Conservation (phyloP, 2,797 vertebrate species). For the Oryzias sinensis region DNA sequence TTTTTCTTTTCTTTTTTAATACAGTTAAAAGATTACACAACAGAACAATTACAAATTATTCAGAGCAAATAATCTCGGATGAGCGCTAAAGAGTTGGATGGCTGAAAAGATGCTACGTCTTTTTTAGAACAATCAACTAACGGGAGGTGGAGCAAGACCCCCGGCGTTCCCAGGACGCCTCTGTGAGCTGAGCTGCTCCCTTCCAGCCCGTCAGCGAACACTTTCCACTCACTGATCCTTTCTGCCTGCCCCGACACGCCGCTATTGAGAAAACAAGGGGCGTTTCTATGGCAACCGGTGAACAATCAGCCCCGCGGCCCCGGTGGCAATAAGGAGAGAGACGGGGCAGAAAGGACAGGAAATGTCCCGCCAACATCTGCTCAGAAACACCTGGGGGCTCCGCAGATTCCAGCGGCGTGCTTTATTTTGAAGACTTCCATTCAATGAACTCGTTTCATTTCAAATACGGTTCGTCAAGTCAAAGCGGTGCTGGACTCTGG, state of each 20-base stretch:
- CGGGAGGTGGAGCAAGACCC: slow-evolving; percentile 3
- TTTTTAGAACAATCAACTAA: neutral
- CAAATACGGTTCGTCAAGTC: no score
- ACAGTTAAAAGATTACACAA: no score
- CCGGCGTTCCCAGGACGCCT: slow-evolving; percentile 9
- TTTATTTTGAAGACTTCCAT: no score
- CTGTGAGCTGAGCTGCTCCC: slow-evolving; percentile 21
- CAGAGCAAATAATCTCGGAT: neutral
- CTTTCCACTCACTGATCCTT: slow-evolving; percentile 50
- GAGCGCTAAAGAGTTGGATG: neutral
- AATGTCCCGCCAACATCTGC: slow-evolving; percentile 69
- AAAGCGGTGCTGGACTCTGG: no score
- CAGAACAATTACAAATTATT: no score
- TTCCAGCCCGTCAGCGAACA: slow-evolving; percentile 24
- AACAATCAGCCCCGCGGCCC: slow-evolving; percentile 57
- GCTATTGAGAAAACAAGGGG: slow-evolving; percentile 67
- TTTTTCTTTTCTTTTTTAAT: no score
- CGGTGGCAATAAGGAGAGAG: slow-evolving; percentile 52
- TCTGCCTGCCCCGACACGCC: slow-evolving; percentile 69
- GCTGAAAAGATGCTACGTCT: neutral
- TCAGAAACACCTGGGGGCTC: slow-evolving; percentile 61
- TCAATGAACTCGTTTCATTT: neutral
- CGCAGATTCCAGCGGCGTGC: slow-evolving; percentile 53
- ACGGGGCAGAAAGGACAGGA: slow-evolving; percentile 55
- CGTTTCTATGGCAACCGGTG: slow-evolving; percentile 65